Evolutionary conservation across 2,888 invertebrate genomes (phyloP).

Genomic region (Campoplex capitator): DNA sequence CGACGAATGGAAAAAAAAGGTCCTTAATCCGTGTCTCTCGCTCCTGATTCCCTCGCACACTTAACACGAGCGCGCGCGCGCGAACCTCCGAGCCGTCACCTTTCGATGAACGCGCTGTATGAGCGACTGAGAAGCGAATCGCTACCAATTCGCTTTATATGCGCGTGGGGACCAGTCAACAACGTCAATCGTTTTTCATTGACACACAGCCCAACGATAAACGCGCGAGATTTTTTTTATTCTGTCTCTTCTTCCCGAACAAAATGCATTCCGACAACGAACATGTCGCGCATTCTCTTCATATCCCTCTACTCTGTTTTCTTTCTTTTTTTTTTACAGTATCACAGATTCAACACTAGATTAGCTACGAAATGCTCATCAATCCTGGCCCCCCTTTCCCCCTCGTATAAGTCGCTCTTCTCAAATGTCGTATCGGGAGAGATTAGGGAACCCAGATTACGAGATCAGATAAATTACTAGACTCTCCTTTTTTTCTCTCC

Average conservation of each 20-base stretch:
- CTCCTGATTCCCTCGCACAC: conserved; percentile 25
- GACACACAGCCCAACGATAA: conserved; percentile 46
- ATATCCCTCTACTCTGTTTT: conserved; percentile 3
- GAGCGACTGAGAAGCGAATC: conserved; percentile 78
- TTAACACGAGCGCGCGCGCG: conserved; percentile 8
- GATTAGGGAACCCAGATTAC: conserved; percentile 40
- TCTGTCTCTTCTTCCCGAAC: conserved; percentile 16
- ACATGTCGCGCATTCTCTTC: background rate
- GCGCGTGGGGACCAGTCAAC: conserved; percentile 8
- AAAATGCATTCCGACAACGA: background rate
- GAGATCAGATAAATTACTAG: conserved; percentile 35
- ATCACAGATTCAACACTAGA: conserved; percentile 1
- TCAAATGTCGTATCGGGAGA: conserved; percentile 12
- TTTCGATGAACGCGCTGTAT: conserved; percentile 57
- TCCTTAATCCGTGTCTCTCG: conserved; percentile 7
- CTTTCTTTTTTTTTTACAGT: background rate
- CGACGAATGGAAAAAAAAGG: background rate
- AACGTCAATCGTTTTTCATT: conserved; percentile 30
- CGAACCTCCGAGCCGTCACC: conserved; percentile 34
- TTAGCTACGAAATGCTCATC: conserved; percentile 1
- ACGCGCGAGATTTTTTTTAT: conserved; percentile 2
- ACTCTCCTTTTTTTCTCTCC: background rate
- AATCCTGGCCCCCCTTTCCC: background rate
- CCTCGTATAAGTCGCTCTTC: conserved; percentile 7
- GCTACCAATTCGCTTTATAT: conserved; percentile 80